phyloP scores from a whole-genome alignment of 37 sponge, comb jelly and placozoan genomes.

The Chondrosia reniformis region DNA sequence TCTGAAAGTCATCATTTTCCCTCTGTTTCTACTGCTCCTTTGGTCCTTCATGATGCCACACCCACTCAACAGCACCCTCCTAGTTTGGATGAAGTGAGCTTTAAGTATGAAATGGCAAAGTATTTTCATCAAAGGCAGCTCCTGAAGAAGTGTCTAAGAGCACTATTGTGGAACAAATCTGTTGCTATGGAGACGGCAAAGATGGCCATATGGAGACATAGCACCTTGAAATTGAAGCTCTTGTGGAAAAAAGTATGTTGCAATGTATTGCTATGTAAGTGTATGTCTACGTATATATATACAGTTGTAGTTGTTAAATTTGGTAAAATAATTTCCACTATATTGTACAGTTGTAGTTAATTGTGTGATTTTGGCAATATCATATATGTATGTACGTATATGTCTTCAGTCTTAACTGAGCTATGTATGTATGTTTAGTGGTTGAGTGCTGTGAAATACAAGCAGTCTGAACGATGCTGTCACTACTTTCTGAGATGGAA shows the following conservation, averaged over 20 bases:
- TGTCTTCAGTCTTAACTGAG: neutral
- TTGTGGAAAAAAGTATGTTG: neutral
- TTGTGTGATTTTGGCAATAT: neutral
- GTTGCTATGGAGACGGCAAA: constrained; percentile 6
- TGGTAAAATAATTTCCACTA: neutral
- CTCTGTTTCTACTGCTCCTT: neutral
- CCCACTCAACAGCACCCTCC: neutral
- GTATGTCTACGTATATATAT: neutral
- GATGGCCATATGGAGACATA: neutral
- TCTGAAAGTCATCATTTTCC: neutral
- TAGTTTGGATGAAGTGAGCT: neutral
- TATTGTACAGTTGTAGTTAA: neutral
- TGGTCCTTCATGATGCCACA: neutral
- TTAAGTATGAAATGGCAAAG: constrained; percentile 2
- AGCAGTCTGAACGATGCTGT: neutral
- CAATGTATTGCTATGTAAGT: neutral
- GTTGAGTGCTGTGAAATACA: neutral
- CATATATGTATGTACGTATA: neutral
- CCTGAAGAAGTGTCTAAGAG: neutral
- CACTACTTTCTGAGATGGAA: neutral
- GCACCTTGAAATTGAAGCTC: neutral
- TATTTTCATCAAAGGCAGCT: neutral
- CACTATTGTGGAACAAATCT: neutral
- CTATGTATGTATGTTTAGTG: neutral
- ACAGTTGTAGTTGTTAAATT: neutral